These are phyloP conservation scores for Lepus europaeus DNA, from an alignment of 2,113 vertebrate species.

Conservation along the genomic window DNA sequence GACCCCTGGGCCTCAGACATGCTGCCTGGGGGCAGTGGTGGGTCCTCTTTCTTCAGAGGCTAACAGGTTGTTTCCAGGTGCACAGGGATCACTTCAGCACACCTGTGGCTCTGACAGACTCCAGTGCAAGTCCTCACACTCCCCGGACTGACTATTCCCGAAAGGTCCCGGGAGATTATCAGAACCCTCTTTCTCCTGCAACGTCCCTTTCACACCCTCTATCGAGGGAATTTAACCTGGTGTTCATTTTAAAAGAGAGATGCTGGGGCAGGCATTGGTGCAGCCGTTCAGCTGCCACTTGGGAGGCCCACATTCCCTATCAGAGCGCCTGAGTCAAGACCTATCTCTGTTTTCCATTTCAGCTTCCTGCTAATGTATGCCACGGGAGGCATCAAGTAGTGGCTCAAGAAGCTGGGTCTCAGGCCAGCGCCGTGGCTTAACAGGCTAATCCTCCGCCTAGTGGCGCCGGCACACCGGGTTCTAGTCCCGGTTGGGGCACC, in stretches of 20 bases:
- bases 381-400: no score
- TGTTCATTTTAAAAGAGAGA: not conserved
- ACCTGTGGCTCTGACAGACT: rapidly evolving
- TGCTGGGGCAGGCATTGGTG: no score
- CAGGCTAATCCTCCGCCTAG: no score
- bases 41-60: not conserved
- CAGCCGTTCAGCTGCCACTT: no score
- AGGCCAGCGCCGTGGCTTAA: no score
- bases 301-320: no score
- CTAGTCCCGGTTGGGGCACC: no score
- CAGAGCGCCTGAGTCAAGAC: no score
- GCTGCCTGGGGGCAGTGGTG: rapidly evolving
- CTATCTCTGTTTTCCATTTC: no score
- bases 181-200: not conserved
- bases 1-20: not conserved
- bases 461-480: no score
- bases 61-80: not conserved
- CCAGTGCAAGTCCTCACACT: rapidly evolving
- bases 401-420: no score
- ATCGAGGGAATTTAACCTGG: not conserved
- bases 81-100: not conserved
- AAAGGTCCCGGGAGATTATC: not conserved
- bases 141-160: not conserved
- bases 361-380: no score
- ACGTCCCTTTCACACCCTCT: not conserved